Evolutionary conservation across 92 coral and sea anemone genomes (phyloP).

Genomic region (Heteractis magnifica): DNA sequence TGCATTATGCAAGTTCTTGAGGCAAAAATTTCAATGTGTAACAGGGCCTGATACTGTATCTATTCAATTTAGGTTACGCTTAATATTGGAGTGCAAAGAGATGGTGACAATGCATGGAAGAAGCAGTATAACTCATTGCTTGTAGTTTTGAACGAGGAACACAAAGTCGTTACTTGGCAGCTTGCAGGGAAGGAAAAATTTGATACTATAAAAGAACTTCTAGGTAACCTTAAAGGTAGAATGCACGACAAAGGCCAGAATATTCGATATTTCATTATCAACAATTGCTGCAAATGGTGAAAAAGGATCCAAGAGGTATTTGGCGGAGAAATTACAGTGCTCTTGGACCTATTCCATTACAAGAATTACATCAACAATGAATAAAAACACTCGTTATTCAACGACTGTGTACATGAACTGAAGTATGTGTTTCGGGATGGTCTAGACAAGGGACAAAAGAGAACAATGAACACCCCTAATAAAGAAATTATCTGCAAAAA

Average conservation of each 20-base stretch:
- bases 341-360: constrained; percentile 43
- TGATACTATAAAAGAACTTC: constrained; percentile 30
- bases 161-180: constrained; percentile 44
- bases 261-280: constrained; percentile 17
- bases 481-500: constrained; percentile 1
- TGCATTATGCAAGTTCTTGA: too few relatives aligned
- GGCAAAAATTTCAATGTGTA: too few relatives aligned
- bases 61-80: constrained; percentile 14
- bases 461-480: constrained; percentile 30
- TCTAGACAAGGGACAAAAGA: constrained; percentile 21
- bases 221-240: constrained; percentile 29
- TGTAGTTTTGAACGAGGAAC: constrained; percentile 40
- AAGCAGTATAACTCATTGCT: constrained; percentile 45
- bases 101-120: constrained; percentile 12
- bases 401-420: constrained; percentile 17
- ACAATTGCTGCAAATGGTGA: constrained; percentile 45
- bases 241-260: constrained; percentile 20
- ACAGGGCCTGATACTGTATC: too few relatives aligned
- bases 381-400: constrained; percentile 33
- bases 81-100: constrained; percentile 19
- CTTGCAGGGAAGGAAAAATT: constrained; percentile 34
- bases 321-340: constrained; percentile 10
- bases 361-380: constrained; percentile 33
- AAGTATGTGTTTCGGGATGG: constrained; percentile 15
- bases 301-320: constrained; percentile 19